Conservation (phyloP, 2,797 vertebrate genomes). For the Xenops minutus region DNA sequence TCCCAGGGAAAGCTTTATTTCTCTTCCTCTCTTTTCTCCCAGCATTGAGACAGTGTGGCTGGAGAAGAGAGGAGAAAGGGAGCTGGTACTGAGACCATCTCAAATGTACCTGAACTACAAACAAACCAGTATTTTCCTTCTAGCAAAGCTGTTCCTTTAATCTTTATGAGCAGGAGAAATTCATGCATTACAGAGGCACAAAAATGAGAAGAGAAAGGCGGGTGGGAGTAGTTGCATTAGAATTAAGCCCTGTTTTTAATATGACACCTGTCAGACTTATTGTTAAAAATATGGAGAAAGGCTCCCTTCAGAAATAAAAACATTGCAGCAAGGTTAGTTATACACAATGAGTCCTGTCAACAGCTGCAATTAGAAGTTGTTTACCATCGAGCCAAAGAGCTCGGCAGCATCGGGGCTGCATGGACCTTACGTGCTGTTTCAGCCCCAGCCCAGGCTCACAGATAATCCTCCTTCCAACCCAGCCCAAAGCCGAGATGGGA, state of each 20-base stretch:
- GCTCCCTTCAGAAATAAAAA: constrained; percentile 66
- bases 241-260: constrained; percentile 69
- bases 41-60: background rate
- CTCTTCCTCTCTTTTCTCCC: background rate
- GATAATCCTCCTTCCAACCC: background rate
- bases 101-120: constrained; percentile 11
- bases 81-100: background rate
- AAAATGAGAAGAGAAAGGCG: constrained; percentile 27
- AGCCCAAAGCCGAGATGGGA: background rate
- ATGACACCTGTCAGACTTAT: constrained; percentile 73
- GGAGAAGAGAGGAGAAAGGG: constrained; percentile 13
- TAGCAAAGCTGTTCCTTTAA: constrained; percentile 46
- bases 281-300: constrained; percentile 56
- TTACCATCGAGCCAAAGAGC: constrained; percentile 36
- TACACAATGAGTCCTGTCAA: constrained; percentile 55
- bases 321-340: constrained; percentile 59
- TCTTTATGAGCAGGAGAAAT: constrained; percentile 41
- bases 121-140: constrained; percentile 48
- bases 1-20: constrained; percentile 1
- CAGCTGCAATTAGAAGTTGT: constrained; percentile 69
- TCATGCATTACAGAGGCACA: constrained; percentile 46
- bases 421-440: background rate
- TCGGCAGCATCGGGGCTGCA: background rate
- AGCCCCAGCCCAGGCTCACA: background rate
- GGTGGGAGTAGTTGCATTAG: constrained; percentile 49